phyloP scores from a whole-genome alignment of 2,888 invertebrate genomes.

The Pollenia angustigena region DNA sequence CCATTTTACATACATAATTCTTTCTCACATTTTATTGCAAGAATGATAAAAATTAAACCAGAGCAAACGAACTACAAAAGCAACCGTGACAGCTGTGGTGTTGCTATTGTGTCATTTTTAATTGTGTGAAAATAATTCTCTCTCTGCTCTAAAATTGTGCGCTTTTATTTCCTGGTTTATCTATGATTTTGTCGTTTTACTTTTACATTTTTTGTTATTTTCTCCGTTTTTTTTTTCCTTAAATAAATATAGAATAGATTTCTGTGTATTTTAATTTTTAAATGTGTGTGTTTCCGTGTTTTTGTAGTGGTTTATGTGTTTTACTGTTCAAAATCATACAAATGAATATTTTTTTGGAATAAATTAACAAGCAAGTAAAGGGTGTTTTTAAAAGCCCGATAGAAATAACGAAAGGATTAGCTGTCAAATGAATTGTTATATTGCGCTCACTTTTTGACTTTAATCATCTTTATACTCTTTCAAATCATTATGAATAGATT shows the following conservation, averaged over 20 bases:
- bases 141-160: slow-evolving; percentile 43
- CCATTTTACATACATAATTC: not conserved
- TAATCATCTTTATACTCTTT: no score
- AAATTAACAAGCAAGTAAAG: no score
- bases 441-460: no score
- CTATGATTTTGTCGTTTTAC: slow-evolving; percentile 33
- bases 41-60: not conserved
- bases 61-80: not conserved
- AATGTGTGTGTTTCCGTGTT: no score
- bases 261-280: no score
- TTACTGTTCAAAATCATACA: no score
- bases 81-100: slow-evolving; percentile 7
- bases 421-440: no score
- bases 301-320: no score
- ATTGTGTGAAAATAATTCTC: slow-evolving; percentile 52
- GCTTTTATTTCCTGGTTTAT: slow-evolving; percentile 66
- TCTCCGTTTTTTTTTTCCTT: not conserved
- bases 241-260: not conserved
- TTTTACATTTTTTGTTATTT: not conserved
- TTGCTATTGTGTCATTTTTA: slow-evolving; percentile 62
- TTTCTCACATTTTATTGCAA: not conserved
- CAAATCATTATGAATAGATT: no score
- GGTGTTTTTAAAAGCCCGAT: no score
- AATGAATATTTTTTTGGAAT: no score
- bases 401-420: no score